Conservation (phyloP, 2,113 vertebrate species). For the Dryoscopus gambensis region DNA sequence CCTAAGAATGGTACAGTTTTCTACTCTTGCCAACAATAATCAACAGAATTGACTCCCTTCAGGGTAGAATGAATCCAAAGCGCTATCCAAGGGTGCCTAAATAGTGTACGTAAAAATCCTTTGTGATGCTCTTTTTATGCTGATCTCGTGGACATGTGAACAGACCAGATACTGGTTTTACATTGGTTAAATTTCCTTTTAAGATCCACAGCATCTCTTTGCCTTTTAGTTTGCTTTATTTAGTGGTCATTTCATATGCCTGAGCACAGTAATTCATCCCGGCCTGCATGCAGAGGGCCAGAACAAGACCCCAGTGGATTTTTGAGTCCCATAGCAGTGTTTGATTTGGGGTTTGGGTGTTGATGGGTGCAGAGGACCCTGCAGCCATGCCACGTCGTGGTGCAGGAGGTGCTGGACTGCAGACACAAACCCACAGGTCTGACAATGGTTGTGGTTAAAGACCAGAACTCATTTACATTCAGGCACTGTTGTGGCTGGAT, state of each 20-base stretch:
- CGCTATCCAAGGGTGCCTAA: background rate
- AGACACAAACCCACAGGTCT: background rate
- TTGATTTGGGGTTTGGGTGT: background rate
- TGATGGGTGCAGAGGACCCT: background rate
- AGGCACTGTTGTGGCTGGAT: background rate
- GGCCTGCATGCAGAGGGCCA: background rate
- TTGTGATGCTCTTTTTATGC: background rate
- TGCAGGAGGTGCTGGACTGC: background rate
- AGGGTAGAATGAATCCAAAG: background rate
- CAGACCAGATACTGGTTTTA: background rate
- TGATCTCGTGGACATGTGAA: background rate
- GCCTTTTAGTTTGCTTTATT: background rate
- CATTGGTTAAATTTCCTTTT: background rate
- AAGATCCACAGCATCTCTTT: background rate
- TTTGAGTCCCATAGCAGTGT: background rate
- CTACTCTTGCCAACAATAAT: background rate
- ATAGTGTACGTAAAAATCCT: background rate
- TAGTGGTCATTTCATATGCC: background rate
- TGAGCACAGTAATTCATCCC: background rate
- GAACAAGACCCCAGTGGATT: background rate
- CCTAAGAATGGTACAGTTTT: background rate
- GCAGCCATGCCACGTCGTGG: accelerated
- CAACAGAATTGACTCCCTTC: background rate
- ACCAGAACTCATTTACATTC: background rate
- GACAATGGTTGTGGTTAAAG: background rate